Evolutionary conservation across 2,797 vertebrate species (phyloP), one percentile per base, ranked within the genome.

Genomic region (Cottoperca gobio): DNA sequence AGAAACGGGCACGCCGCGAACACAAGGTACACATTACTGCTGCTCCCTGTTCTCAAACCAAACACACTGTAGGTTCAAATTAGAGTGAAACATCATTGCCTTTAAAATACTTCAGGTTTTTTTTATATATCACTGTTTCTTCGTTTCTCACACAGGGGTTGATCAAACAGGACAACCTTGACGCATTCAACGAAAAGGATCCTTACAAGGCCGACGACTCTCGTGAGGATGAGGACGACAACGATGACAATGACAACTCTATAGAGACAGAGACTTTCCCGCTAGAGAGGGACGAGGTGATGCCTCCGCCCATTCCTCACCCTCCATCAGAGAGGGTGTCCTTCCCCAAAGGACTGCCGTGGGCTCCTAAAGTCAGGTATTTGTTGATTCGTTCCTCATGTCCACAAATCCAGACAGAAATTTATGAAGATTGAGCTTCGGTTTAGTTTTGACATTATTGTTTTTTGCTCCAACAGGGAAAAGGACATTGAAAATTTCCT

Each of bases 311-410:
- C 0, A 93, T 96, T 23, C 96, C 97, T 26, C 97, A 98, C 50
- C 96, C 97, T 8, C 94, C 97, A 1, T 96, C 96, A 0, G 98
- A 99, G 84, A 94, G 97, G 61, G 94, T 99, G 53, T 96, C 96
- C 48, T 98, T 98, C 55, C 98, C 97, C 21, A 99, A 97, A 86
- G 98, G 98, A 13, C 94, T 99, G 52, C 98, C 98, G 0, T 99
- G 98, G 98, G 97, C 97, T 52, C 98, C 98, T 62, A 99, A 99
- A 94, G 98, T 99, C 94, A 96, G 98, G 98, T 99, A 91, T 87
- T 83, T 13, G 16, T 31, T 24, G 26, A 13, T 62, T 33, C 3
- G 5, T 21, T 55, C 8, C 10, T 21, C 3, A 0, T 16, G 7
- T 42, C 13, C 8, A 39, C 4, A 69, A 35, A 70, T 58, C 16